These are phyloP conservation scores for Eutolmus rufibarbis DNA, from an alignment of 2,888 invertebrate species.

Conservation along the genomic window DNA sequence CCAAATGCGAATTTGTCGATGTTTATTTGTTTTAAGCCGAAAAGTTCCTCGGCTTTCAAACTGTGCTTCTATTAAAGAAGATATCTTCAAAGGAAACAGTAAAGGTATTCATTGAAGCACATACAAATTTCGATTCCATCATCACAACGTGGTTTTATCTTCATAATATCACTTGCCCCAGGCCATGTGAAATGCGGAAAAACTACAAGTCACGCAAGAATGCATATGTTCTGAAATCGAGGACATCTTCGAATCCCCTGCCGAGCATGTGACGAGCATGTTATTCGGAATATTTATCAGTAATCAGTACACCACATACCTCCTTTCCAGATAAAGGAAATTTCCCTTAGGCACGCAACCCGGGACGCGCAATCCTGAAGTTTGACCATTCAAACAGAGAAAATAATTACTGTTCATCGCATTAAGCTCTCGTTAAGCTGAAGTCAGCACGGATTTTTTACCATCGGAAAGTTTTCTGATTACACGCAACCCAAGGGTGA, in stretches of 20 bases:
- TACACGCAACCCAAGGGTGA: slow-evolving; percentile 5
- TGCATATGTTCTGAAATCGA: neutral
- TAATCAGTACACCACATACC: neutral
- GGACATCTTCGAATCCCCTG: neutral
- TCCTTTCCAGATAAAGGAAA: neutral
- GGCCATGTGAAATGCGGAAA: neutral
- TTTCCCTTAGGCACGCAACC: slow-evolving; percentile 2
- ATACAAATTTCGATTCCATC: too few relatives aligned
- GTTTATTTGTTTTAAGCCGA: too few relatives aligned
- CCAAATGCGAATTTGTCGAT: too few relatives aligned
- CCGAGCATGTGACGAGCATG: neutral
- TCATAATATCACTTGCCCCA: neutral
- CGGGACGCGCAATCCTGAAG: slow-evolving; percentile 2
- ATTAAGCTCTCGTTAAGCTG: slow-evolving; percentile 32
- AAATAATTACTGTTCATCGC: slow-evolving; percentile 27
- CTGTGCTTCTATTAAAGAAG: too few relatives aligned
- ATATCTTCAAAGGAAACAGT: too few relatives aligned
- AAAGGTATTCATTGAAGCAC: too few relatives aligned
- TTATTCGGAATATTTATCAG: neutral
- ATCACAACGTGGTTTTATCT: too few relatives aligned
- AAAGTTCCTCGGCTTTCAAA: too few relatives aligned
- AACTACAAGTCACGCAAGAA: neutral
- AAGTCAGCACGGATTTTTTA: slow-evolving; percentile 21
- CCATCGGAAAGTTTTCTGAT: slow-evolving; percentile 18
- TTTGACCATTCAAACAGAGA: slow-evolving; percentile 30